Conservation (phyloP, 2,888 invertebrate species). For the Arctia plantaginis region DNA sequence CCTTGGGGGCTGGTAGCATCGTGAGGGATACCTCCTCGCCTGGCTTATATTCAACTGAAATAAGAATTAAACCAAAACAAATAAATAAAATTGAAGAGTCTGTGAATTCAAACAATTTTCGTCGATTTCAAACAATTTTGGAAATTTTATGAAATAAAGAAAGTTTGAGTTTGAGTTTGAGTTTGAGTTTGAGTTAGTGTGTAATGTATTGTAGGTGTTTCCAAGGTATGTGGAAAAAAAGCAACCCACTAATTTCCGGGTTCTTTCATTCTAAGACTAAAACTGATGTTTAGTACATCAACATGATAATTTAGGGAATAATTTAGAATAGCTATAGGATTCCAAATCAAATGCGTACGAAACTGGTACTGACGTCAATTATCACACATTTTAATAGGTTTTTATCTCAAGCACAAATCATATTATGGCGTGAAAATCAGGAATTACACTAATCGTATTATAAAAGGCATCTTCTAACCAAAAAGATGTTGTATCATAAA, state of each 20-base stretch:
- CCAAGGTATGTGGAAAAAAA: neutral
- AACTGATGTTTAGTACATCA: neutral
- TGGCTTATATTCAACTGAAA: conserved; percentile 29
- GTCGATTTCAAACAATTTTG: too few relatives aligned
- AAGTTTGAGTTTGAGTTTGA: too few relatives aligned
- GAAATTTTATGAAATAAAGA: too few relatives aligned
- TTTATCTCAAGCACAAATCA: neutral
- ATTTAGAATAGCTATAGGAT: neutral
- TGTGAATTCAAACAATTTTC: too few relatives aligned
- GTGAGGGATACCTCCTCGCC: conserved; percentile 73
- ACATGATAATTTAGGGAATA: neutral
- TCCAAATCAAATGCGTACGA: neutral
- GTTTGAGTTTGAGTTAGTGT: too few relatives aligned
- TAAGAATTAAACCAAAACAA: neutral
- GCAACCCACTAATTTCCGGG: neutral
- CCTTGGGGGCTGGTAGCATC: conserved; percentile 73
- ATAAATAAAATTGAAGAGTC: neutral
- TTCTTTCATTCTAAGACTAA: neutral
- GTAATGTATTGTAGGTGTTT: neutral
- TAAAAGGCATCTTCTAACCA: neutral
- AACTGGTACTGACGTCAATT: neutral
- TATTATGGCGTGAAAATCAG: neutral
- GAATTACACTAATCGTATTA: neutral
- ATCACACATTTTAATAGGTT: neutral
- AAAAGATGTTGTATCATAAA: neutral